These are phyloP conservation scores for Sardina pilchardus DNA, from an alignment of 2,113 vertebrate genomes.

Conservation along the genomic window DNA sequence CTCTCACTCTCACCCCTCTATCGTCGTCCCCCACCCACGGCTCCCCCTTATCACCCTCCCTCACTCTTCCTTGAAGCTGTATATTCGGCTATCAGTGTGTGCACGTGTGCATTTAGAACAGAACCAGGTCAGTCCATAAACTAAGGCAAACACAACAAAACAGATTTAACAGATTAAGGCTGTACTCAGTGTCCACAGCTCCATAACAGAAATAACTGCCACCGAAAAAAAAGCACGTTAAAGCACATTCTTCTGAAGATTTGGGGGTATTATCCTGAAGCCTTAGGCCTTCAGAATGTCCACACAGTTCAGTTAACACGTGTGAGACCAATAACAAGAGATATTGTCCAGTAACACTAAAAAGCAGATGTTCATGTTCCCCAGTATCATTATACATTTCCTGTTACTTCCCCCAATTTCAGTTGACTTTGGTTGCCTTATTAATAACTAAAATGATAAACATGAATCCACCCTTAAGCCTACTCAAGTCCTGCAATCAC, in stretches of 20 bases:
- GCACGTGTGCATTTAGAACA: not conserved
- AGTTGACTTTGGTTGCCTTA: no score
- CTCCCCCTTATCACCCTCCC: not conserved
- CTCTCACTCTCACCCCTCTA: not conserved
- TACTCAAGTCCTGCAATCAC: not conserved
- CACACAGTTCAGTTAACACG: not conserved
- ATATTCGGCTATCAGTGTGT: not conserved
- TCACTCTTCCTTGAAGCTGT: not conserved
- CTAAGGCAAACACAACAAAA: constrained; percentile 7
- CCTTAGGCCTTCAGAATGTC: not conserved
- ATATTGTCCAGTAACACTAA: constrained; percentile 37
- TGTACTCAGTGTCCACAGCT: not conserved
- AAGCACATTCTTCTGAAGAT: constrained; percentile 5
- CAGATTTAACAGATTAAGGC: constrained; percentile 9
- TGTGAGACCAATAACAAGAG: not conserved
- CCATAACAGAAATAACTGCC: not conserved
- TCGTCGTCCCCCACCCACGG: not conserved
- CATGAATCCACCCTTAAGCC: not conserved
- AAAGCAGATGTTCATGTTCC: not conserved
- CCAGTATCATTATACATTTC: not conserved
- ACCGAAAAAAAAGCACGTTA: constrained; percentile 1
- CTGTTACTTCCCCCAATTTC: not conserved
- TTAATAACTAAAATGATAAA: not conserved
- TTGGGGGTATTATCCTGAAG: not conserved
- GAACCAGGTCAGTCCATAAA: not conserved